Conservation (phyloP, 1,140 invertebrate genomes). For the Catajapyx aquilonaris region DNA sequence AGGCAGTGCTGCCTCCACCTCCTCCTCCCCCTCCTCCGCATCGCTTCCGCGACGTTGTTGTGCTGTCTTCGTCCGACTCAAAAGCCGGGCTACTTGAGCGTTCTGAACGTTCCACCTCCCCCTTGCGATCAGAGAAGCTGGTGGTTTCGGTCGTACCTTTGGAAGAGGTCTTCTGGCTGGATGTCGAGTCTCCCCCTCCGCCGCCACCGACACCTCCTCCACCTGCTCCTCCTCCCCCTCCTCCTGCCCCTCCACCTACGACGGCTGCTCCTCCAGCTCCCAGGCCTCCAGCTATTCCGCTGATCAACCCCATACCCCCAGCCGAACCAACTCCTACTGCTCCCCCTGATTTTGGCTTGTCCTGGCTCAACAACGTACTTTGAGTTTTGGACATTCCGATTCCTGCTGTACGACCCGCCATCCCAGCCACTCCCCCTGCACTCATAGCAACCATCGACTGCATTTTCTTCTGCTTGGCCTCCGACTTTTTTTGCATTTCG, state of each 20-base stretch:
- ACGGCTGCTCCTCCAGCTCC: too few relatives aligned
- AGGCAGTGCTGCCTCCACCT: slow-evolving; percentile 4
- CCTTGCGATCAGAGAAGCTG: not conserved
- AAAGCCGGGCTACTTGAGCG: slow-evolving; percentile 85
- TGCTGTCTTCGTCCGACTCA: slow-evolving; percentile 80
- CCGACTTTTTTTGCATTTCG: slow-evolving; percentile 93
- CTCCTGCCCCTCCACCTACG: too few relatives aligned
- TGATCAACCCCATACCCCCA: too few relatives aligned
- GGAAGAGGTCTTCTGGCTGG: slow-evolving; percentile 36
- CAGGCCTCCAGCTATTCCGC: too few relatives aligned
- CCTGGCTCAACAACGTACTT: slow-evolving; percentile 42
- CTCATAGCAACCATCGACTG: slow-evolving; percentile 78
- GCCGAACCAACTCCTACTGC: too few relatives aligned
- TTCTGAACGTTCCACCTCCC: slow-evolving; percentile 47
- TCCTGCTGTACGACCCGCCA: slow-evolving; percentile 67
- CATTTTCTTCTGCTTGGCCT: slow-evolving; percentile 83
- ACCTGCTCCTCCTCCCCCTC: slow-evolving; percentile 5
- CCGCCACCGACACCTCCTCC: slow-evolving; percentile 9
- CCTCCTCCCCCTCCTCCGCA: not conserved
- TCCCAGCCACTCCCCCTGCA: slow-evolving; percentile 66
- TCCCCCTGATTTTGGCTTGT: slow-evolving; percentile 45
- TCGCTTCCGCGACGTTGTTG: not conserved
- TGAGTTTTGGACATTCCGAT: slow-evolving; percentile 62
- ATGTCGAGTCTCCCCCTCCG: slow-evolving; percentile 24
- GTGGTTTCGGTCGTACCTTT: slow-evolving; percentile 33